phyloP scores from a whole-genome alignment of 2,113 vertebrate species.

The Aldabrachelys gigantea region DNA sequence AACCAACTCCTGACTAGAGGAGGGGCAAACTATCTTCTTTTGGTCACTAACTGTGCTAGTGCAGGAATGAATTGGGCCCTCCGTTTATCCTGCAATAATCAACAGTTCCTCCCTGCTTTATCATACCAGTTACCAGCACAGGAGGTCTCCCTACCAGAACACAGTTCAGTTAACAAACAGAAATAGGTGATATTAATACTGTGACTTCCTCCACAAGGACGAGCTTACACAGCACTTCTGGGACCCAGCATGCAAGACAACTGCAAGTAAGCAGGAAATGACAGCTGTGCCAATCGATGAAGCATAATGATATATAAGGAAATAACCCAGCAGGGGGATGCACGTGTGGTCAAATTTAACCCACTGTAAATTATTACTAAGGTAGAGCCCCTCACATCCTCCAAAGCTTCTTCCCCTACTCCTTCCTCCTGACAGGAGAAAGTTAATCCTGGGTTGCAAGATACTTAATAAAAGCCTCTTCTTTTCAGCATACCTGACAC shows the following conservation, averaged over 20 bases:
- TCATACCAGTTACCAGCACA: neutral
- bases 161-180: neutral
- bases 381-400: neutral
- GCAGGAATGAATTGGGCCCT: neutral
- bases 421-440: neutral
- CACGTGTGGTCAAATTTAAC: conserved; percentile 13
- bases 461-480: neutral
- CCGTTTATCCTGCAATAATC: neutral
- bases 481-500: conserved; percentile 84
- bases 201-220: conserved; percentile 63
- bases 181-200: conserved; percentile 36
- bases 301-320: conserved; percentile 47
- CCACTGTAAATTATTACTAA: neutral
- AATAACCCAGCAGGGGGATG: neutral
- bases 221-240: conserved; percentile 62
- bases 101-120: neutral
- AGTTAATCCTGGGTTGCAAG: neutral
- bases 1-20: neutral
- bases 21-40: neutral
- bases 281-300: conserved; percentile 19
- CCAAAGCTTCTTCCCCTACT: neutral
- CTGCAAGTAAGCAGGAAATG: conserved; percentile 47
- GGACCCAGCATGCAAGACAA: conserved; percentile 48
- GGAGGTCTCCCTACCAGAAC: neutral
- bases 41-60: neutral